Base-by-base conservation (phyloP, 53 echinoderm and acorn worm genomes). In the Paracentrotus lividus region DNA sequence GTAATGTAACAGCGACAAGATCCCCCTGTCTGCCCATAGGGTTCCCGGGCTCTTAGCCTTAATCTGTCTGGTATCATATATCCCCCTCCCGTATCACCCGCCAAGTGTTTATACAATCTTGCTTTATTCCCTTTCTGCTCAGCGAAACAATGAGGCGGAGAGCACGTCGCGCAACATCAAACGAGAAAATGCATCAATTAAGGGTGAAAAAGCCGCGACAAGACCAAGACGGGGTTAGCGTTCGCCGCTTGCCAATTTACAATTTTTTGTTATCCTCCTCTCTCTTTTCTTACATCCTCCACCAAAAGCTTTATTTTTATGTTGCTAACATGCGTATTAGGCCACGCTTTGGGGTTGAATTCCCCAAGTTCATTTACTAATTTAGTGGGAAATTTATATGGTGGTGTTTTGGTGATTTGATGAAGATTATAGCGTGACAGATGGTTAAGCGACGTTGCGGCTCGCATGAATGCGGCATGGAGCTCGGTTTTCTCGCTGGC, bases 391-490 rank as follows among this genome's bases (percentile, higher is more conserved):
- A 92, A 92, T 92, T 92, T 92, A 92, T 92, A 92, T 92, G 92
- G 92, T 92, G 92, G 92, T 92, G 92, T 92, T 92, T n/a, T 92
- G 92, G 92, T 92, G 92, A 92, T 78, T 92, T 92, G 92, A 92
- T 92, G 92, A 78, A 92, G 92, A 92, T 92, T 92, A n/a, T 92
- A 78, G 92, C 92, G 92, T 92, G 92, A 92, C 92, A 92, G 92
- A 92, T 92, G 92, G 92, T 58, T 92, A 92, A 92, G 92, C 92
- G 92, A 42, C 81, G 55, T 57, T 52, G 40, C 58, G 36, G 77
- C 54, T 81, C 92, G 92, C 92, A 78, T 92, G 92, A 92, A 55
- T 42, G 92, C 78, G 54, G 44, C 92, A 77, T 33, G 81, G n/a
- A 77, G 91, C 51, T 91, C 91, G 76, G 47, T 72, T 91, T 91